Percentiles rank a stretch among this genome's conserved stretches.
Conservation (phyloP, 23 tunicate species). For the Ascidia mentula region DNA sequence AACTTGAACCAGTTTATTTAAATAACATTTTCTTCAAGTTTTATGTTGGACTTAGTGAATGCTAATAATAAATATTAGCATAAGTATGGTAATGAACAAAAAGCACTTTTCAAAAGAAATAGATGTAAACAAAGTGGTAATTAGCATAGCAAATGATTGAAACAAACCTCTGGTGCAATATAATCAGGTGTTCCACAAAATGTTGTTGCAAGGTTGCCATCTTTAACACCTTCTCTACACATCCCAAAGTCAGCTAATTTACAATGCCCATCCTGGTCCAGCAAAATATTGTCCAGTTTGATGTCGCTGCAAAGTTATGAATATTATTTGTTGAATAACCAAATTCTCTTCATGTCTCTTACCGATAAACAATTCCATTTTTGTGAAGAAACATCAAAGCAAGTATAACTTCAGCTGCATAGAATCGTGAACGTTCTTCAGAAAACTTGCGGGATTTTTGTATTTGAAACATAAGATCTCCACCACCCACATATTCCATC, state of each 20-base stretch:
- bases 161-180: conserved; percentile 97
- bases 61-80: neutral
- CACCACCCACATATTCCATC: conserved; percentile 92
- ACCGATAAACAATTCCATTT: conserved; percentile 87
- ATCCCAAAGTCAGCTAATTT: conserved; percentile 93
- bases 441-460: conserved; percentile 86
- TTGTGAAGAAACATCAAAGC: conserved; percentile 86
- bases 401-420: conserved; percentile 87
- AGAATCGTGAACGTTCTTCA: conserved; percentile 74
- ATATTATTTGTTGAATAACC: neutral
- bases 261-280: conserved; percentile 88
- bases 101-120: neutral
- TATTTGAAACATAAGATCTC: conserved; percentile 93
- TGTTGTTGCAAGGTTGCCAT: conserved; percentile 89
- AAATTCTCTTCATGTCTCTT: neutral
- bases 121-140: no score
- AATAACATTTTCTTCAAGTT: no score
- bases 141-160: no score
- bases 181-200: conserved; percentile 96
- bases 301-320: conserved; percentile 50
- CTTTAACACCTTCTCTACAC: conserved; percentile 89
- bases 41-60: no score
- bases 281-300: conserved; percentile 85
- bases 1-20: no score
- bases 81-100: neutral